Evolutionary conservation across 2,888 invertebrate species (phyloP).

Genomic region (Bombyx huttoni): DNA sequence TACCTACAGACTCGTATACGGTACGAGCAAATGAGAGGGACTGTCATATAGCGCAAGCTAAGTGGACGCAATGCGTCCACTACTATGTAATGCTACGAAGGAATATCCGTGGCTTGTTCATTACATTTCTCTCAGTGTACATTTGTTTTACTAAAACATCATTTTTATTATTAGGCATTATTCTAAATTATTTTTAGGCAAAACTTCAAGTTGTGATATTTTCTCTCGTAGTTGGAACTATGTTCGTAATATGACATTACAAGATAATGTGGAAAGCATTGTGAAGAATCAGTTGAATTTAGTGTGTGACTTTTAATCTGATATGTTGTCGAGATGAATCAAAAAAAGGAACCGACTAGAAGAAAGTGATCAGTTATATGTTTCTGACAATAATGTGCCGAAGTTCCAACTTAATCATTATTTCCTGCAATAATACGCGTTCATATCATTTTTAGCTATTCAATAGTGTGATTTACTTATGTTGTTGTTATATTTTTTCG

Average conservation of each 20-base stretch:
- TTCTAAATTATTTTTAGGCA: background rate
- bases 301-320: no score
- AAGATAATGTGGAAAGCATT: no score
- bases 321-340: no score
- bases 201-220: background rate
- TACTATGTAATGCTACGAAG: background rate
- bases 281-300: no score
- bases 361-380: no score
- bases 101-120: background rate
- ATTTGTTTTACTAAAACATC: background rate
- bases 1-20: background rate
- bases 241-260: no score
- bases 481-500: background rate
- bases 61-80: background rate
- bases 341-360: no score
- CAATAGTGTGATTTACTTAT: background rate
- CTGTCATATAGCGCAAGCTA: background rate
- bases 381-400: no score
- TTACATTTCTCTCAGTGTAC: background rate
- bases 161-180: background rate
- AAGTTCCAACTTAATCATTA: background rate
- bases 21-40: background rate
- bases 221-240: background rate
- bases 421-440: background rate
- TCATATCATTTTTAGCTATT: background rate